phyloP scores from a whole-genome alignment of 2,113 vertebrate species.

The Clarias batrachus region DNA sequence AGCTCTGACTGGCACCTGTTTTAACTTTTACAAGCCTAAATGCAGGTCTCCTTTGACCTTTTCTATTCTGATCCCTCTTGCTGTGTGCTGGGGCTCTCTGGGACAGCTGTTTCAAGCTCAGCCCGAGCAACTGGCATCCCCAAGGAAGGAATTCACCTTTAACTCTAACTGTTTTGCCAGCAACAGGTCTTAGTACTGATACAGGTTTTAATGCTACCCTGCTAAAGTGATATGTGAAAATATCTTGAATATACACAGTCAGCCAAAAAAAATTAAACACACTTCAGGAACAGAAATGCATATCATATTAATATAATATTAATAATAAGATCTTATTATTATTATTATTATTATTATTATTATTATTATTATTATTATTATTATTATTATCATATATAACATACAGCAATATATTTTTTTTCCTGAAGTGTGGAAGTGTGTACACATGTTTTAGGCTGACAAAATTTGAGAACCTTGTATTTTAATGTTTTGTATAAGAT shows the following conservation, averaged over 20 bases:
- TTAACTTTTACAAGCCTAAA: slow-evolving; percentile 68
- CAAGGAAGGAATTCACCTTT: slow-evolving; percentile 61
- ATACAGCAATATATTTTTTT: too few species aligned
- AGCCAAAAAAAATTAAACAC: too few species aligned
- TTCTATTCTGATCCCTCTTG: slow-evolving; percentile 64
- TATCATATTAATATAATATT: too few species aligned
- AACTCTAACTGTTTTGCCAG: slow-evolving; percentile 63
- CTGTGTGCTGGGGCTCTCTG: slow-evolving; percentile 61
- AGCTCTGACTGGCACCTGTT: slow-evolving; percentile 69
- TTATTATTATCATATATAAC: too few species aligned
- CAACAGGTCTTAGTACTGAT: slow-evolving; percentile 21
- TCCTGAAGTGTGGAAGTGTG: too few species aligned
- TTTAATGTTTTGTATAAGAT: background rate
- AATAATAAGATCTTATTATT: too few species aligned
- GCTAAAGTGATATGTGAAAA: background rate
- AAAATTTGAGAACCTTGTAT: background rate
- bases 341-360: too few species aligned
- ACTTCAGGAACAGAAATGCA: too few species aligned
- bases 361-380: too few species aligned
- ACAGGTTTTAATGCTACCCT: background rate
- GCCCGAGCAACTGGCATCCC: slow-evolving; percentile 70
- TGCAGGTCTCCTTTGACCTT: slow-evolving; percentile 69
- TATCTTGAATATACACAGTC: background rate
- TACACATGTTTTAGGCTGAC: too few species aligned
- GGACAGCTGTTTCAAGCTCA: slow-evolving; percentile 78